phyloP scores from a whole-genome alignment of 2,113 vertebrate genomes.

The Helogale parvula region DNA sequence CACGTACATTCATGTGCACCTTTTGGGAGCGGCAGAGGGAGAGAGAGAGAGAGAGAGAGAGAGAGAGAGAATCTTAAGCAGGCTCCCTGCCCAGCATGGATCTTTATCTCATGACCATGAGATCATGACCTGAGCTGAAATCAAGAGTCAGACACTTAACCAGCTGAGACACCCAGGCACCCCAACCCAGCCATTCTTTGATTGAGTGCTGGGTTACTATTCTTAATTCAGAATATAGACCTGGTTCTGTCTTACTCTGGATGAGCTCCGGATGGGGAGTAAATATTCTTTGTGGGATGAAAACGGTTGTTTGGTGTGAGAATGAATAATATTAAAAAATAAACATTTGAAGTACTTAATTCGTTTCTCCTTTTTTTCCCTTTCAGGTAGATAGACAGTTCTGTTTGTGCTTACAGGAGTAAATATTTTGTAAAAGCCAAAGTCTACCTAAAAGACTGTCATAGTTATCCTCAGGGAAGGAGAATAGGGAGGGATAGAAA shows the following conservation, averaged over 20 bases:
- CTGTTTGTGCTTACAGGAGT: background rate
- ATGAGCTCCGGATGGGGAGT: background rate
- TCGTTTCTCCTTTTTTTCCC: background rate
- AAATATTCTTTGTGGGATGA: background rate
- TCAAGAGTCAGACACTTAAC: too few species aligned
- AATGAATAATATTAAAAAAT: background rate
- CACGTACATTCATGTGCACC: too few species aligned
- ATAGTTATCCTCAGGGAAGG: background rate
- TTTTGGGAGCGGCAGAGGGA: too few species aligned
- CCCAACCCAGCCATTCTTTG: background rate
- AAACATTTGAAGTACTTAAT: background rate
- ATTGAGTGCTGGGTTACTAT: background rate
- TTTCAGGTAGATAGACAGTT: background rate
- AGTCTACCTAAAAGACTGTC: background rate
- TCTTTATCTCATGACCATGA: too few species aligned
- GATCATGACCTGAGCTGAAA: too few species aligned
- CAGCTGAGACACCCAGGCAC: too few species aligned
- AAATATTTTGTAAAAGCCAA: background rate
- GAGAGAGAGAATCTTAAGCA: too few species aligned
- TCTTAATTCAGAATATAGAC: background rate
- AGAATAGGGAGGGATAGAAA: background rate
- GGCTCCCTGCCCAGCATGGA: too few species aligned
- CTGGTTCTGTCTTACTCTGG: background rate
- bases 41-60: too few species aligned
- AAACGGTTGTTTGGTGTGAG: background rate